Conservation (phyloP, 2,113 vertebrate species). For the Rhombomys opimus region DNA sequence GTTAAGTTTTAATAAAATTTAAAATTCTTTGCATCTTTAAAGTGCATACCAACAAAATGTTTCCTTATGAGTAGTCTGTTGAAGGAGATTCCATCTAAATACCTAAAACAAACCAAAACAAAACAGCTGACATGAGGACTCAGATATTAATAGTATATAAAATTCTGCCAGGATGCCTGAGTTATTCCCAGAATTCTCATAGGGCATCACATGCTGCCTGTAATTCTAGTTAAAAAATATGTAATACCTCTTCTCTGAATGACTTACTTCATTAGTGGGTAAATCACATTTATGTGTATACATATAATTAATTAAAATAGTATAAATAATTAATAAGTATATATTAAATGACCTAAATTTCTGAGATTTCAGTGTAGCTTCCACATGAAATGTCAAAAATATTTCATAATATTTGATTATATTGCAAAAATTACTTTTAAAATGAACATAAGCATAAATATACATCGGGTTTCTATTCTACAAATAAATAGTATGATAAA, state of each 20-base stretch:
- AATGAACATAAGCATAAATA: background rate
- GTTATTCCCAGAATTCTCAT: too few relatives aligned
- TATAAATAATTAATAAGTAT: background rate
- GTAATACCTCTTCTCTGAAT: background rate
- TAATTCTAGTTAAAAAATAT: background rate
- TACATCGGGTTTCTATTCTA: background rate
- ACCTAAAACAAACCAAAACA: background rate
- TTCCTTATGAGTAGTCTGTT: background rate
- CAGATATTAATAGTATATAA: too few relatives aligned
- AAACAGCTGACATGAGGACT: background rate
- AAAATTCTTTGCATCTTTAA: background rate
- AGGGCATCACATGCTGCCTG: background rate
- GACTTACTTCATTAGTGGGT: background rate
- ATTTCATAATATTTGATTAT: background rate
- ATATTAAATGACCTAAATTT: background rate
- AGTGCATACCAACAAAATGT: background rate
- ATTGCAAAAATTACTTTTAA: background rate
- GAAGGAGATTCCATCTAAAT: background rate
- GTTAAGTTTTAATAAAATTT: background rate
- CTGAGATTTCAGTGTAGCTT: background rate
- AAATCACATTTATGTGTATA: background rate
- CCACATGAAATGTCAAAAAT: background rate
- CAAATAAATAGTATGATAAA: background rate
- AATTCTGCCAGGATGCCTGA: background rate
- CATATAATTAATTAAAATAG: background rate